These are phyloP conservation scores for Stylophora pistillata DNA, from an alignment of 64 coral and sea anemone genomes.

Conservation along the genomic window DNA sequence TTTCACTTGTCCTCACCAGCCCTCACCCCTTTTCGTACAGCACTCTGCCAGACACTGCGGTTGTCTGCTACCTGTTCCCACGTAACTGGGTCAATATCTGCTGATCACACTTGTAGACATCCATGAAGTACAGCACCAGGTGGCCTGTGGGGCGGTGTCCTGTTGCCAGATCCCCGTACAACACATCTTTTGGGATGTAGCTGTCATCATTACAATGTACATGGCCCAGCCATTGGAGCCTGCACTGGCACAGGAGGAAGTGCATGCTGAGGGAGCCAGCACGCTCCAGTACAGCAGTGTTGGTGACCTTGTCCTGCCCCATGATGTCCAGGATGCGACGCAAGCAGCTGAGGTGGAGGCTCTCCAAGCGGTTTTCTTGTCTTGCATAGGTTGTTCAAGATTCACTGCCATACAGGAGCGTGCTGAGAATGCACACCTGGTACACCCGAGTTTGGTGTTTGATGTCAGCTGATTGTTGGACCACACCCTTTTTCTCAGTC, in stretches of 20 bases:
- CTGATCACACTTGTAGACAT: too few species aligned
- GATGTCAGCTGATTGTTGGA: neutral
- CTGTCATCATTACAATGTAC: neutral
- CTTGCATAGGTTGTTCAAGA: slow-evolving; percentile 1
- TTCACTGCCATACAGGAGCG: slow-evolving; percentile 21
- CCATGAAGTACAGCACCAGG: neutral
- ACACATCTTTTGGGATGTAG: neutral
- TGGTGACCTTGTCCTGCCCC: too few species aligned
- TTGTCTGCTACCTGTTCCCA: too few species aligned
- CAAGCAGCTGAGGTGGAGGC: too few species aligned
- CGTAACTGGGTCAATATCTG: too few species aligned
- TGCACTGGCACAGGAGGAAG: neutral
- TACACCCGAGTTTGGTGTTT: slow-evolving; percentile 36
- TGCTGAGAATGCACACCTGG: slow-evolving; percentile 9
- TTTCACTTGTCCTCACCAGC: too few species aligned
- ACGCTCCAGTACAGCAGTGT: too few species aligned
- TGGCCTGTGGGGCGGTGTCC: neutral
- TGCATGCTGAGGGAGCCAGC: neutral
- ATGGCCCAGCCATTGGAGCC: slow-evolving; percentile 20
- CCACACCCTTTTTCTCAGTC: slow-evolving; percentile 11
- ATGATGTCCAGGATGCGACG: too few species aligned
- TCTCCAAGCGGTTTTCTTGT: neutral
- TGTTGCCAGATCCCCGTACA: neutral
- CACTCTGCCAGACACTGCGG: too few species aligned
- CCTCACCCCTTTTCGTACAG: too few species aligned